Conservation (phyloP, 2,888 invertebrate genomes). For the Leptogaster cylindrica region DNA sequence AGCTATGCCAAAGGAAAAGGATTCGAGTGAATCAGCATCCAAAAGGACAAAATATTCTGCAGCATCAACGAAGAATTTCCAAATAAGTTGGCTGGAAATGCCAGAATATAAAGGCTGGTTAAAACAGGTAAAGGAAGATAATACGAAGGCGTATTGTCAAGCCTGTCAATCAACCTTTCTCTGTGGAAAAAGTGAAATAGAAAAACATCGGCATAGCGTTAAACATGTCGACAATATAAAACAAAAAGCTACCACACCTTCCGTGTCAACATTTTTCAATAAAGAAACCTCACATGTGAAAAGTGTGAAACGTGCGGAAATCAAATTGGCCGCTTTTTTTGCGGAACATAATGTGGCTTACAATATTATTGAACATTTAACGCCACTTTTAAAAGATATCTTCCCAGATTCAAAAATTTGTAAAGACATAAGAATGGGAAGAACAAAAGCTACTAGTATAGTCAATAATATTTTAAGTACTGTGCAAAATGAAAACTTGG, state of each 20-base stretch:
- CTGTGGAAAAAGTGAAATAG: conserved; percentile 13
- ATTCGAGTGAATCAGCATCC: too few relatives aligned
- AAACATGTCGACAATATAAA: neutral
- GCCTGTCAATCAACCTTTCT: neutral
- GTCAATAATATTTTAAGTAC: neutral
- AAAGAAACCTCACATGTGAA: neutral
- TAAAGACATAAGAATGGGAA: conserved; percentile 1
- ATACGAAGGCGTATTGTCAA: conserved; percentile 5
- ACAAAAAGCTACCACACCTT: neutral
- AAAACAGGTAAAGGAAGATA: neutral
- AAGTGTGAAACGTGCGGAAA: conserved; percentile 1
- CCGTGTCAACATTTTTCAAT: neutral
- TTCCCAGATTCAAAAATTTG: conserved; percentile 7
- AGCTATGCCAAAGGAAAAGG: too few relatives aligned
- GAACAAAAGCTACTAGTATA: neutral
- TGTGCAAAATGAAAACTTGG: conserved; percentile 2
- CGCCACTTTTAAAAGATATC: neutral
- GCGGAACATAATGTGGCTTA: conserved; percentile 11
- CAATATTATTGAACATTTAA: neutral
- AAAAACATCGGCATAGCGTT: neutral
- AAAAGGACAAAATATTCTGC: too few relatives aligned
- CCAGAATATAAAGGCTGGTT: conserved; percentile 1
- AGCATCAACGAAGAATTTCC: neutral
- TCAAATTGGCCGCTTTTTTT: conserved; percentile 27
- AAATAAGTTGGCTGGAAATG: neutral